These are phyloP conservation scores for Halictus quadricinctus DNA, from an alignment of 2,888 invertebrate genomes.

Conservation along the genomic window DNA sequence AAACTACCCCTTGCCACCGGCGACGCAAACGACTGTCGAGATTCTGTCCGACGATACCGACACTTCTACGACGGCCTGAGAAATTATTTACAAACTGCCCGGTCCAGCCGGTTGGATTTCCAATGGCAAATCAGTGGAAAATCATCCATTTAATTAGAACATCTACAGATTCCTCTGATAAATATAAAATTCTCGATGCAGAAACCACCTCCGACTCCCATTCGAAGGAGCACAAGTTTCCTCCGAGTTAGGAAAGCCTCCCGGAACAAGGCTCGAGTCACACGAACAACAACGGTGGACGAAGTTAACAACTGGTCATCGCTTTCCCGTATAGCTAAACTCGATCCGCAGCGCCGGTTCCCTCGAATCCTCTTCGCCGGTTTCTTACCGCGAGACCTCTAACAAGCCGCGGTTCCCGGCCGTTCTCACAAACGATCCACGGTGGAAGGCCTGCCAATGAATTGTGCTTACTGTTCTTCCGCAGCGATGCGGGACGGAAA, in stretches of 20 bases:
- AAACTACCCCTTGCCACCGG: slow-evolving; percentile 15
- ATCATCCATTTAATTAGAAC: too few relatives aligned
- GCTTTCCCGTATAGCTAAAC: background rate
- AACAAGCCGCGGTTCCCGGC: slow-evolving; percentile 33
- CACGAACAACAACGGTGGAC: background rate
- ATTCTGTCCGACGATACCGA: slow-evolving; percentile 57
- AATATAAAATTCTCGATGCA: background rate
- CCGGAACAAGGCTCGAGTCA: background rate
- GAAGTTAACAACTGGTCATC: background rate
- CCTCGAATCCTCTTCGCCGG: slow-evolving; percentile 10
- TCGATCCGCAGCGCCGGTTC: background rate
- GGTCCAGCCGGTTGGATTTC: background rate
- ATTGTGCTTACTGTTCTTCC: slow-evolving; percentile 66
- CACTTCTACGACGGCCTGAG: slow-evolving; percentile 46
- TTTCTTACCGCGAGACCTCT: slow-evolving; percentile 36
- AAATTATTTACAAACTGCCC: slow-evolving; percentile 6
- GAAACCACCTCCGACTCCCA: background rate
- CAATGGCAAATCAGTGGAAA: too few relatives aligned
- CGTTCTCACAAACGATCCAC: slow-evolving; percentile 57
- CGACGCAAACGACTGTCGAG: slow-evolving; percentile 62
- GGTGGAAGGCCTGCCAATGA: slow-evolving; percentile 54
- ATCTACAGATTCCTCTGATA: background rate
- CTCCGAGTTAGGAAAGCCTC: background rate
- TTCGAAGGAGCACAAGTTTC: background rate
- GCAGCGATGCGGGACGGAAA: slow-evolving; percentile 71